Evolutionary conservation across 2,113 vertebrate species (phyloP), one percentile per base, ranked within the genome.

Genomic region (Lepisosteus oculatus): DNA sequence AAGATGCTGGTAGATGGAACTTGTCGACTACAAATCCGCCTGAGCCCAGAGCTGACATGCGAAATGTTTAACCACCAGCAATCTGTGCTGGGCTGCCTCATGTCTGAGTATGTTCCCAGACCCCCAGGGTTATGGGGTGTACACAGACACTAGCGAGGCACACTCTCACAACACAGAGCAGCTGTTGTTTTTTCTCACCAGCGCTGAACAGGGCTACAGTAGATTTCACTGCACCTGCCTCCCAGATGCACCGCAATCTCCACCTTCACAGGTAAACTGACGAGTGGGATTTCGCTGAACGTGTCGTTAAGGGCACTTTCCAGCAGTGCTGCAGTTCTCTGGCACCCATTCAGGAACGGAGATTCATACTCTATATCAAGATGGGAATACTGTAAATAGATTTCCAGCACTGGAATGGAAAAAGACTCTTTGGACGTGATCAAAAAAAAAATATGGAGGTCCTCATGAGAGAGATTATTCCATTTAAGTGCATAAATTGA

Each of bases 361-460:
- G 55, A 44, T 69, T 12, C 72, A 43, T 17, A 75, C 54, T 78
- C 55, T 6, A 62, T 56, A 1, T 65, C 15, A 59, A 68, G 42
- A 42, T 62, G 43, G 7, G 57, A 70, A 67, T 41, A 11, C 57
- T 55, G 67, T 70, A 66, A 75, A 69, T n/a, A 44, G 3, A 43
- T 65, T 42, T 17, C 51, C 5, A 9, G 51, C 13, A 51, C 7
- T 65, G 47, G 11, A 41, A 43, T 17, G 54, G 13, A 59, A 47
- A 65, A 63, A 8, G 15, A 56, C 14, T 13, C 29, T 41, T 43
- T 59, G 11, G 66, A 43, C 55, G 6, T 17, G 3, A 13, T 65
- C 41, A 51, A 51, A 51, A 51, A 29, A 29, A 54, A 65, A 8
- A 15, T 59, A 56, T 67, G 59, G 44, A 72, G 67, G 63, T 41